A percentile compares a stretch with the other conserved stretches of the same genome.
Evolutionary conservation across 2,797 vertebrate species (phyloP).

Genomic region (Pangasius macronema): DNA sequence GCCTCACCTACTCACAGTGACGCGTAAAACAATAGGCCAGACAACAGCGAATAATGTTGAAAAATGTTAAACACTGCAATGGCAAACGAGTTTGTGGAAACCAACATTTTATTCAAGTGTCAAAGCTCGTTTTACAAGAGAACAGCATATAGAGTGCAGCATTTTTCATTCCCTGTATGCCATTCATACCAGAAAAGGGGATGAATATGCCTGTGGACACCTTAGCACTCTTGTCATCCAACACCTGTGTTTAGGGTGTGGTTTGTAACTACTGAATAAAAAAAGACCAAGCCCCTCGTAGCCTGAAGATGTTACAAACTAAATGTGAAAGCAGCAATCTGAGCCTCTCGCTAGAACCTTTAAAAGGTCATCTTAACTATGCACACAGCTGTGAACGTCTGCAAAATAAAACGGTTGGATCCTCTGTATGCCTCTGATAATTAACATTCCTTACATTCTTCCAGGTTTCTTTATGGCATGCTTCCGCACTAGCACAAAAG

Average conservation of each 20-base stretch:
- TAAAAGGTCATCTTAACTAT: conserved; percentile 3
- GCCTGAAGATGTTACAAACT: conserved; percentile 8
- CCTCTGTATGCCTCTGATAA: conserved; percentile 23
- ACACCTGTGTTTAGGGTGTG: conserved; percentile 45
- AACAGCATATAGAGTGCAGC: neutral
- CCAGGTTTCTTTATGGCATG: neutral
- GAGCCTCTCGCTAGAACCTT: neutral
- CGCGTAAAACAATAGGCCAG: neutral
- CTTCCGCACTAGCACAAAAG: neutral
- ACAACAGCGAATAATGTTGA: conserved; percentile 19
- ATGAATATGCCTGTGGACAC: neutral
- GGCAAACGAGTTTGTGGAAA: neutral
- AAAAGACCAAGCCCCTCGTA: neutral
- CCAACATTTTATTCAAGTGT: neutral
- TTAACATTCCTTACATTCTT: conserved; percentile 22
- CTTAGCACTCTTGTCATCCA: neutral
- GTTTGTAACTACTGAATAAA: conserved; percentile 9
- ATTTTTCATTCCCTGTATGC: neutral
- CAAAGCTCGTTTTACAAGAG: neutral
- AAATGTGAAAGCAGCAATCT: neutral
- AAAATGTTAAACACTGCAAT: neutral
- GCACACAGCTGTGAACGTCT: neutral
- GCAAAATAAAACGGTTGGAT: conserved; percentile 33
- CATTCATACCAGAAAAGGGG: neutral
- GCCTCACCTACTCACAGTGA: conserved; percentile 21